A percentile compares a stretch with the other conserved stretches of the same genome.
Evolutionary conservation across 2,888 invertebrate genomes (phyloP).

Genomic region (Miltochrista miniata): DNA sequence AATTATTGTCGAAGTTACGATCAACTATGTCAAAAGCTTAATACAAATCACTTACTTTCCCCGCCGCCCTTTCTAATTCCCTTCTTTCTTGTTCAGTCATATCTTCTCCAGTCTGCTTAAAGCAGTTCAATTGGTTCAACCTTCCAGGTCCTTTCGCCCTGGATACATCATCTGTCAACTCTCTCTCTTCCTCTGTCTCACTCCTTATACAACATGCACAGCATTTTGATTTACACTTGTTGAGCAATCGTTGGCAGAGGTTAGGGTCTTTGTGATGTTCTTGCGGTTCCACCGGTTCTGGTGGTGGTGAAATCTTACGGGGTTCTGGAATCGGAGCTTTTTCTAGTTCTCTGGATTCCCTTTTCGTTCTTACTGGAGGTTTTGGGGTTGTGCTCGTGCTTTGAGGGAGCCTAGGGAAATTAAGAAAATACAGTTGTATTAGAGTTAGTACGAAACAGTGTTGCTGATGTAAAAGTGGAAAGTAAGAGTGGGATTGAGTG

Average conservation of each 20-base stretch:
- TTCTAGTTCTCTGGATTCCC: slow-evolving; percentile 23
- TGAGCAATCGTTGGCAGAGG: slow-evolving; percentile 66
- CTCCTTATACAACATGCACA: slow-evolving; percentile 76
- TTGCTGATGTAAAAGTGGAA: too few species aligned
- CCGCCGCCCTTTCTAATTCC: slow-evolving; percentile 66
- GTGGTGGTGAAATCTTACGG: slow-evolving; percentile 30
- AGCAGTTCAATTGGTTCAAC: slow-evolving; percentile 66
- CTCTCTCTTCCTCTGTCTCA: slow-evolving; percentile 52
- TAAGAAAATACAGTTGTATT: not conserved
- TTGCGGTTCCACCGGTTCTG: slow-evolving; percentile 15
- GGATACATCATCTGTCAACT: slow-evolving; percentile 22
- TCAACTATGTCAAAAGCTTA: too few species aligned
- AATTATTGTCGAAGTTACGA: too few species aligned
- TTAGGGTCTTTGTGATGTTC: slow-evolving; percentile 55
- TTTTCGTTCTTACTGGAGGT: slow-evolving; percentile 67
- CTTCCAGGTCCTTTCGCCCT: slow-evolving; percentile 46
- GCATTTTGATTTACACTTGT: slow-evolving; percentile 71
- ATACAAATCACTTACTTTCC: slow-evolving; percentile 57
- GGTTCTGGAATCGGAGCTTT: not conserved
- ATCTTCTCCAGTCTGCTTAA: slow-evolving; percentile 64
- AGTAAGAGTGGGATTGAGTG: too few species aligned
- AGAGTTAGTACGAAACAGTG: not conserved
- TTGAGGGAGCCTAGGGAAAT: slow-evolving; percentile 66
- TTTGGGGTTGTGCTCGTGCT: slow-evolving; percentile 77
- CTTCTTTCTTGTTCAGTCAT: slow-evolving; percentile 48